A percentile compares a stretch with the other conserved stretches of the same genome.
Conservation (phyloP, 2,797 vertebrate genomes). For the Falco rusticolus region DNA sequence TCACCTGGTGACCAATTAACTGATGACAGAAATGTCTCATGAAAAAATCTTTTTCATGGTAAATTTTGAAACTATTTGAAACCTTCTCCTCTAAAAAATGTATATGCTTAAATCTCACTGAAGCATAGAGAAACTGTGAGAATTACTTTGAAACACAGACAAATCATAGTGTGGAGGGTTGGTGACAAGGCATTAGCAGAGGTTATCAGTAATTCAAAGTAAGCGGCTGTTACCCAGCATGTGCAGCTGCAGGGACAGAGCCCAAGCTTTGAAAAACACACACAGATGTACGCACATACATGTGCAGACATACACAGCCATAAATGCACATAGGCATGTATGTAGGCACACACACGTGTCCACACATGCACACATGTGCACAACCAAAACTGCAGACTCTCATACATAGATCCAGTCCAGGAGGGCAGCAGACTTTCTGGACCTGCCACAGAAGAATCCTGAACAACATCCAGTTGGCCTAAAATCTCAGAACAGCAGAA, state of each 20-base stretch:
- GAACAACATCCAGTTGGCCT: neutral
- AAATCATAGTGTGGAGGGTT: neutral
- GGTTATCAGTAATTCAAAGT: neutral
- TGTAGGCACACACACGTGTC: neutral
- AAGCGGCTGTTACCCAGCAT: neutral
- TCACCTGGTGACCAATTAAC: neutral
- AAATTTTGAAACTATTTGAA: neutral
- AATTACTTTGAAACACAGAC: neutral
- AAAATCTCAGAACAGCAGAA: neutral
- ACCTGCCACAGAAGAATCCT: neutral
- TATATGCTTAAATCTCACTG: neutral
- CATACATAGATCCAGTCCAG: rapidly evolving
- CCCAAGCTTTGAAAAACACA: neutral
- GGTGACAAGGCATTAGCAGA: neutral
- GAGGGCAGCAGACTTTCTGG: neutral
- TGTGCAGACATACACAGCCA: neutral
- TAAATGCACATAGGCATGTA: neutral
- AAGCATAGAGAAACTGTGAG: neutral
- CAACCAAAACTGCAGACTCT: neutral
- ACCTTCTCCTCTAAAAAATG: neutral
- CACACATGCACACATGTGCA: rapidly evolving
- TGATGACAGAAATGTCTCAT: neutral
- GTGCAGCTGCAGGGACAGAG: neutral
- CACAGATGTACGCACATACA: neutral
- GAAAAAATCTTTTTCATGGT: neutral